Evolutionary conservation across 1,140 invertebrate species (phyloP), one percentile per base, ranked within the genome.

Genomic region (Physella acuta): DNA sequence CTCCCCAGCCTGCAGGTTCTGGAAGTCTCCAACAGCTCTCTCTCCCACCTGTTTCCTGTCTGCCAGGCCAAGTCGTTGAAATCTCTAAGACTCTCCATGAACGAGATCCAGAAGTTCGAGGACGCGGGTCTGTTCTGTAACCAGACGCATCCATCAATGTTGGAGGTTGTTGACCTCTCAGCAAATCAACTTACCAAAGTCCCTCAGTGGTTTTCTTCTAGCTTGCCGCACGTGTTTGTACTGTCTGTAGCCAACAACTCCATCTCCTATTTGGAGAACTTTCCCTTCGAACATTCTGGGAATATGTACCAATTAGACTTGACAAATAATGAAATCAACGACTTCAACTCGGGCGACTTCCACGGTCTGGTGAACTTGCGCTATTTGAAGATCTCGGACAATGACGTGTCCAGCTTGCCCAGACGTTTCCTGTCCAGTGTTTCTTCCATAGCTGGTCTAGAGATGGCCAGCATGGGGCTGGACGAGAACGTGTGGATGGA

Each of bases 161-260:
- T 76, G 28, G 71, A 67, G 28, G 44, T 61, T 14, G 30, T 76
- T 1, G 75, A 76, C 62, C 26, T 76, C 11, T 73, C 64, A 52
- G 33, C 62, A 53, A 76, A 76, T 60, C 30, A 36, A 26, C 37
- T 76, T 26, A 49, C 64, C 28, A 28, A 24, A 5, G 44, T 74
- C 0, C 73, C 75, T 0, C 16, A 31, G 0, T 69, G 70, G 68
- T 49, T 74, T 30, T 56, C 37, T 0, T 3, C 33, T 4, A 66
- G 44, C 16, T 53, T 76, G 44, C 71, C 73, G n/a, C 65, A 69
- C 30, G 68, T 76, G 5, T 24, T 68, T 28, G 34, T 59, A 17
- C 63, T 76, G 28, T 69, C 52, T 16, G 3, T 56, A 58, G 68
- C 65, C n/a, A 69, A 69, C 56, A 76, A 76, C 66, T 28, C 44